phyloP scores from a whole-genome alignment of 2,797 vertebrate species.

The Austrolebias charrua region DNA sequence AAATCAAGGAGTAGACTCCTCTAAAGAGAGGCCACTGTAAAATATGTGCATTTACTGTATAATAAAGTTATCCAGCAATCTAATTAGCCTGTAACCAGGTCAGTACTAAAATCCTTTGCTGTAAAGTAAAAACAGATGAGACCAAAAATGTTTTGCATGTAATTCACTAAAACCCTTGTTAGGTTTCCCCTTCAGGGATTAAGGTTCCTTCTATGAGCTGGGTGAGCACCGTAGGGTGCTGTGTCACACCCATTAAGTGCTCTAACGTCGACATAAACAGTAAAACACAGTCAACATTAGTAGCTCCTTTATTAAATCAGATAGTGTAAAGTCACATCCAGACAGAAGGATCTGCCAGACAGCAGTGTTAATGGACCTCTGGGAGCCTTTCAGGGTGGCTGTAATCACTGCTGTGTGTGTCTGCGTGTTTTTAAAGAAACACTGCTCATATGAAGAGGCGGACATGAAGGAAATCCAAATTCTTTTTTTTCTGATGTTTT shows the following conservation, averaged over 20 bases:
- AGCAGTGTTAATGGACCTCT: slow-evolving; percentile 22
- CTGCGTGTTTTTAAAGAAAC: slow-evolving; percentile 6
- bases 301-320: slow-evolving; percentile 61
- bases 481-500: too few relatives aligned
- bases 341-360: slow-evolving; percentile 21
- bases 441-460: not conserved
- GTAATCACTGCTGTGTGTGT: slow-evolving; percentile 24
- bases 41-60: too few relatives aligned
- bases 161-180: slow-evolving; percentile 56
- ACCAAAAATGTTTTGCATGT: slow-evolving; percentile 24
- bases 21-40: not conserved
- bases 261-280: slow-evolving; percentile 60
- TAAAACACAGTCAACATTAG: slow-evolving; percentile 50
- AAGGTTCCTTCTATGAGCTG: slow-evolving; percentile 8
- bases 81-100: slow-evolving; percentile 13
- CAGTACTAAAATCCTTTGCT: slow-evolving; percentile 2
- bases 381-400: slow-evolving; percentile 45
- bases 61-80: slow-evolving; percentile 14
- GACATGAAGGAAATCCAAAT: too few relatives aligned
- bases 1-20: slow-evolving; percentile 21
- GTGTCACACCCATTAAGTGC: slow-evolving; percentile 53
- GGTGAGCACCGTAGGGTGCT: slow-evolving; percentile 22
- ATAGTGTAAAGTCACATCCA: slow-evolving; percentile 18
- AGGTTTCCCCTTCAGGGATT: slow-evolving; percentile 36
- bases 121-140: slow-evolving; percentile 4